Percentiles rank a stretch among this genome's conserved stretches.
phyloP scores from a whole-genome alignment of 2,888 invertebrate species.

The Mechanitis messenoides region DNA sequence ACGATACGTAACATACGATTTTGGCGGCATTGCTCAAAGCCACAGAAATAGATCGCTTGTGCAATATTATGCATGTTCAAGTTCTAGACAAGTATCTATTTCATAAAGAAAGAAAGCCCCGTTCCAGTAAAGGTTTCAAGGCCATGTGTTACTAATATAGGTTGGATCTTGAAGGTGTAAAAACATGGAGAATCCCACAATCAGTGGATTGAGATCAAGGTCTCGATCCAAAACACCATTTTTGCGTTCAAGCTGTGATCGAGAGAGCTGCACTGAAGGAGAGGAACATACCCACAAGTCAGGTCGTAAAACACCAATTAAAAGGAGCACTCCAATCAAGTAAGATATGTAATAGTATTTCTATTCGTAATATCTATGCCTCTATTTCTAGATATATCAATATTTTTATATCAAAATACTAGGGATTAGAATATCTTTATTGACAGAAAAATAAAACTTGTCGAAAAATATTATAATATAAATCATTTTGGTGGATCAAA shows the following conservation, averaged over 20 bases:
- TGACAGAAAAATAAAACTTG: too few relatives aligned
- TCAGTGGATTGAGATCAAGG: conserved; percentile 79
- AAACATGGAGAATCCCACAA: conserved; percentile 62
- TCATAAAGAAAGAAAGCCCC: conserved; percentile 23
- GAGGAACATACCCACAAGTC: conserved; percentile 71
- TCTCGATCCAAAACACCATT: conserved; percentile 84
- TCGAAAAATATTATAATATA: too few relatives aligned
- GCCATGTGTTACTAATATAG: conserved; percentile 20
- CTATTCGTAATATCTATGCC: background rate
- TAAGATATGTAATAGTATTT: conserved; percentile 42
- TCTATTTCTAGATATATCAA: background rate
- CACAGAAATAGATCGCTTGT: conserved; percentile 74
- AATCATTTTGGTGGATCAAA: background rate
- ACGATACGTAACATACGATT: conserved; percentile 56
- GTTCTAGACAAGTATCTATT: conserved; percentile 45
- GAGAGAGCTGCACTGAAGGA: conserved; percentile 71
- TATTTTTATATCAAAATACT: too few relatives aligned
- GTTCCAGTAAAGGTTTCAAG: conserved; percentile 35
- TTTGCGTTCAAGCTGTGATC: conserved; percentile 76
- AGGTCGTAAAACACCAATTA: conserved; percentile 68
- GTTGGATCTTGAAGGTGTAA: conserved; percentile 16
- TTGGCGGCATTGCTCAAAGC: conserved; percentile 71
- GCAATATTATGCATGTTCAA: conserved; percentile 51
- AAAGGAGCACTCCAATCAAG: conserved; percentile 71
- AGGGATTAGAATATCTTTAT: too few relatives aligned